Percentiles rank a stretch among this genome's conserved stretches.
Conservation (phyloP, 2,888 invertebrate species). For the Spisula subtruncata region DNA sequence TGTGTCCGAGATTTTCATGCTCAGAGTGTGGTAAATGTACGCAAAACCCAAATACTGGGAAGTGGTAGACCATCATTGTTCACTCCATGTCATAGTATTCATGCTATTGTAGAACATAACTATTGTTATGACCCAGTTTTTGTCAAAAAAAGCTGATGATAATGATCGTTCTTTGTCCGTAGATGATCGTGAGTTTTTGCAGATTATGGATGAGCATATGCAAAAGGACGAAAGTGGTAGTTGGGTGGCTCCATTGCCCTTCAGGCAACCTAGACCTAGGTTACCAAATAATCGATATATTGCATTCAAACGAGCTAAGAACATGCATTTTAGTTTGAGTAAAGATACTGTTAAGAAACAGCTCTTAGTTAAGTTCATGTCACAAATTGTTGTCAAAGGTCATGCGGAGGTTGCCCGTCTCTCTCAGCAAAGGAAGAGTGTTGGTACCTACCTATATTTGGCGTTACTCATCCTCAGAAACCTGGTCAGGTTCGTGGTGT, state of each 20-base stretch:
- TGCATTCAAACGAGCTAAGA: conserved; percentile 48
- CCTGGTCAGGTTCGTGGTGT: conserved; percentile 60
- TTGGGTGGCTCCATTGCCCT: conserved; percentile 64
- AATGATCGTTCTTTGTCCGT: too few species aligned
- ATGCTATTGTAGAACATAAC: neutral
- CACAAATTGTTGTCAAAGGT: neutral
- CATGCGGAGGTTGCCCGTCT: neutral
- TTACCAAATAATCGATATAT: conserved; percentile 57
- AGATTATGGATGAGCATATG: too few species aligned
- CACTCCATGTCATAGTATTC: too few species aligned
- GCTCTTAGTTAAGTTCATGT: conserved; percentile 37
- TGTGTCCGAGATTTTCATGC: too few species aligned
- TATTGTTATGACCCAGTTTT: too few species aligned
- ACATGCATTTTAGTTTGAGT: conserved; percentile 41
- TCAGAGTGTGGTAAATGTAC: too few species aligned
- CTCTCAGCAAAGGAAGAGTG: conserved; percentile 42
- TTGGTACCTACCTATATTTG: conserved; percentile 72
- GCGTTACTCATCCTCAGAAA: conserved; percentile 61
- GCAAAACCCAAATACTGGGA: too few species aligned
- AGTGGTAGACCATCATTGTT: too few species aligned
- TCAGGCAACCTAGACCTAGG: conserved; percentile 30
- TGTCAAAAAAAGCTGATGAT: too few species aligned
- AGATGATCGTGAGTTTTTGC: too few species aligned
- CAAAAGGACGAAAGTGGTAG: neutral
- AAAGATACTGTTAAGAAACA: conserved; percentile 53